Percentiles rank a stretch among this genome's conserved stretches.
These are phyloP conservation scores for Hemiscyllium ocellatum DNA, from an alignment of 2,113 vertebrate species.

Conservation along the genomic window DNA sequence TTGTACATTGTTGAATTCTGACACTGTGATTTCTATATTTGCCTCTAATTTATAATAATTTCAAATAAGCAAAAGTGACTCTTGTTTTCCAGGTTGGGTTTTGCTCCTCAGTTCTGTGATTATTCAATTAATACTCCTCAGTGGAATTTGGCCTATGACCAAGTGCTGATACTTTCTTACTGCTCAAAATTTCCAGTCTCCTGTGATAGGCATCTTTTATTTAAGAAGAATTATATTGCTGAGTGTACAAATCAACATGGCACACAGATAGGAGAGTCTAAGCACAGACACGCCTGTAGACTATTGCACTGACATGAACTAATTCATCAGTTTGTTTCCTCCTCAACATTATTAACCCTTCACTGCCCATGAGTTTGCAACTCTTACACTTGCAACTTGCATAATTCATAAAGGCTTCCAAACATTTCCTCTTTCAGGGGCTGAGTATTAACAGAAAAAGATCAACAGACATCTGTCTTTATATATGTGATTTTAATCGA, in stretches of 20 bases:
- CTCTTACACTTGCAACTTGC: neutral
- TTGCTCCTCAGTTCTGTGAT: neutral
- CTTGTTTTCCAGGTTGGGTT: neutral
- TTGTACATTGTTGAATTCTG: neutral
- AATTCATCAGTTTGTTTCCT: neutral
- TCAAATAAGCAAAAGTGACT: neutral
- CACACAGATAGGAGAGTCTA: neutral
- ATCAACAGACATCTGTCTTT: neutral
- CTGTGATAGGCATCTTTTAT: neutral
- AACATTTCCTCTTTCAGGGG: neutral
- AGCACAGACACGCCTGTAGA: neutral
- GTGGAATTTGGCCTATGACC: neutral
- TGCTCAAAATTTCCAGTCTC: neutral
- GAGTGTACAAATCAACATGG: neutral
- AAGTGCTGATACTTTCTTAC: neutral
- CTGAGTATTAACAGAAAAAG: neutral
- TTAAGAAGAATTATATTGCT: neutral
- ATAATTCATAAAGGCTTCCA: neutral
- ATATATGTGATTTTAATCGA: neutral
- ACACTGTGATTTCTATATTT: neutral
- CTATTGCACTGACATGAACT: too few relatives aligned
- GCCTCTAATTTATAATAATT: neutral
- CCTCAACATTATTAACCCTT: neutral
- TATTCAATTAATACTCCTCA: constrained; percentile 6
- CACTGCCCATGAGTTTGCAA: neutral